Base-by-base conservation (phyloP, 2,888 invertebrate species). In the Anorthoa munda region DNA sequence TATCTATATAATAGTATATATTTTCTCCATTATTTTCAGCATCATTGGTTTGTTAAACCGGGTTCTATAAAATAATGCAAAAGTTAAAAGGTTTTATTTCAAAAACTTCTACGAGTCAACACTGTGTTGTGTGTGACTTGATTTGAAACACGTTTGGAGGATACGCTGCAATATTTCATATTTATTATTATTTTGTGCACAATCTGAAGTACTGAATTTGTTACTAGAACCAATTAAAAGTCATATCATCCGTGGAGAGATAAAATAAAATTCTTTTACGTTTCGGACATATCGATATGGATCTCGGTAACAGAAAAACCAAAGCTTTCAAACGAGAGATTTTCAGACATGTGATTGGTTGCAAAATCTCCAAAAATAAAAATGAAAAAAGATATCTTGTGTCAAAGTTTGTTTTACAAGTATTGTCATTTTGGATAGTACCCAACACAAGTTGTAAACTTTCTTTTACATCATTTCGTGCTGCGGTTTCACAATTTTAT, bases 391-490 rank as follows among this genome's bases (percentile, higher is more conserved):
- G 46, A 31, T 18, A 51, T 75, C 76, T 58, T 70, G 31, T n/a
- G 66, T 66, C 26, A 21, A 50, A 74, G 56, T 66, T 74, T 21
- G n/a, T 39, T 46, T 48, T 18, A 50, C 26, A 80, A 70, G 53
- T 66, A 51, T 21, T 58, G 18, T 45, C 31, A 59, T 63, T 75
- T 81, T 81, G 75, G 81, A 79, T 17, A 51, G 56, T 4, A 51
- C 59, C 60, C 81, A 81, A 81, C 64, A 65, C 13, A 61, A 61
- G 63, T 70, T 55, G 63, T 51, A 67, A 79, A 67, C 51, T 67
- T 67, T 60, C 18, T 65, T 55, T 53, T 21, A 21, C 26, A 53
- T 39, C 13, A 50, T 71, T 71, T 48, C 21, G 58, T 64, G 58
- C 26, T 78, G 59, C 46, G n/a, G 48, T 53, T 50, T 50, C 50